Conservation (phyloP, 2,113 vertebrate genomes). For the Colius striatus region DNA sequence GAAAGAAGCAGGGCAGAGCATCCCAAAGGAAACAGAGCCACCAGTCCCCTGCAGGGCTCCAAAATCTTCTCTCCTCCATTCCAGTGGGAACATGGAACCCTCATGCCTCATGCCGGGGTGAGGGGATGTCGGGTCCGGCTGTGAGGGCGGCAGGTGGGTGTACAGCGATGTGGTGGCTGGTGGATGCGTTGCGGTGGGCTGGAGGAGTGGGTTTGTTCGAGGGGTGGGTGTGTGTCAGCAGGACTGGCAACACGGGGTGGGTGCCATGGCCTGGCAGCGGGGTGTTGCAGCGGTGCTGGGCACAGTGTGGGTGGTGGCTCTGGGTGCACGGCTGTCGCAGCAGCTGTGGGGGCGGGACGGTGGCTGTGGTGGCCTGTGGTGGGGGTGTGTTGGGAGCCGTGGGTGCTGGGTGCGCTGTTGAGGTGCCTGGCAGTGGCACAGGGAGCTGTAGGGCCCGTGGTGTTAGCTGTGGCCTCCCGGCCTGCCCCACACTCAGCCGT, state of each 20-base stretch:
- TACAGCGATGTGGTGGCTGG: not conserved
- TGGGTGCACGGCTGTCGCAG: not conserved
- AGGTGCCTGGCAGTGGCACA: rapidly evolving
- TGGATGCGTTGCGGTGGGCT: not conserved
- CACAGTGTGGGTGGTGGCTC: not conserved
- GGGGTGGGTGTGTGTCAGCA: not conserved
- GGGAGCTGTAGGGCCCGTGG: not conserved
- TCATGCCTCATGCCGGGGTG: not conserved
- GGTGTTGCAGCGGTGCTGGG: not conserved
- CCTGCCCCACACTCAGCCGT: too few species aligned
- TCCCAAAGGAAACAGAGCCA: not conserved
- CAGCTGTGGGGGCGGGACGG: not conserved
- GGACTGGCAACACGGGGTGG: rapidly evolving
- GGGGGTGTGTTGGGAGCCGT: rapidly evolving
- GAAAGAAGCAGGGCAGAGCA: not conserved
- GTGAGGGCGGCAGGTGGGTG: not conserved
- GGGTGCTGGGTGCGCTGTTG: not conserved
- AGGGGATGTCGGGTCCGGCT: rapidly evolving
- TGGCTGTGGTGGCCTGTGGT: not conserved
- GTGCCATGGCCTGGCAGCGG: rapidly evolving
- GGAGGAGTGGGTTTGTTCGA: not conserved
- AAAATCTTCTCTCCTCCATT: not conserved
- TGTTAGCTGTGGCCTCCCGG: not conserved
- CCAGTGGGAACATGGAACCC: rapidly evolving
- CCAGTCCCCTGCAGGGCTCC: not conserved